Evolutionary conservation across 1,140 invertebrate genomes (phyloP).

Genomic region (Lepidurus arcticus): DNA sequence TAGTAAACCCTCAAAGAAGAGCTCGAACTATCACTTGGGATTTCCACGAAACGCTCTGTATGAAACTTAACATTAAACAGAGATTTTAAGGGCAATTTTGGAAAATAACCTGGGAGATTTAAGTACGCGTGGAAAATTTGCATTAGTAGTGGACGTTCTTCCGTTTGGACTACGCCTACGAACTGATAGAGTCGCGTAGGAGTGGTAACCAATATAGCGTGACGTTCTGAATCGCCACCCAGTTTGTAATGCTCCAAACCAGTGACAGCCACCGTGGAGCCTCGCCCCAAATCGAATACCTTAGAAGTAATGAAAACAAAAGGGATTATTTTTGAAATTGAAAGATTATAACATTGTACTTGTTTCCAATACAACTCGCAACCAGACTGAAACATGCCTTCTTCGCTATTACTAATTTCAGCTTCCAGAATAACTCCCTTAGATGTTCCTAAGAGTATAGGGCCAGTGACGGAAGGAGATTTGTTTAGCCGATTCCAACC

Average conservation of each 20-base stretch:
- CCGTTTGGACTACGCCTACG: constrained; percentile 61
- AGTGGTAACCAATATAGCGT: constrained; percentile 75
- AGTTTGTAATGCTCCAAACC: constrained; percentile 76
- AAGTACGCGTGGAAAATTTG: constrained; percentile 77
- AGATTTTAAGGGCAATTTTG: background rate
- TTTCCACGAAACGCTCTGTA: constrained; percentile 60
- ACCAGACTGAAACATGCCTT: constrained; percentile 69
- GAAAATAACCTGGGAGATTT: constrained; percentile 57
- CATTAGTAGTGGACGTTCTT: constrained; percentile 72
- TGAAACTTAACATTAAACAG: constrained; percentile 32
- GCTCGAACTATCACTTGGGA: constrained; percentile 66
- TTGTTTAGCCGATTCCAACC: constrained; percentile 76
- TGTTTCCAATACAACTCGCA: constrained; percentile 81
- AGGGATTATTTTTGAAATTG: constrained; percentile 20
- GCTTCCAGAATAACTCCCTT: constrained; percentile 88
- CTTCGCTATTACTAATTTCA: constrained; percentile 70
- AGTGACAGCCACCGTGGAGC: constrained; percentile 67
- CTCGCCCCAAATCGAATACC: constrained; percentile 81
- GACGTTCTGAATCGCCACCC: constrained; percentile 58
- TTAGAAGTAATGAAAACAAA: constrained; percentile 42
- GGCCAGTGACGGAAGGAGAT: constrained; percentile 55
- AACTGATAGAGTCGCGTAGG: constrained; percentile 78
- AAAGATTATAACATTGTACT: constrained; percentile 49
- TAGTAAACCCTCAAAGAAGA: constrained; percentile 76
- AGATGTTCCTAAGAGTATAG: constrained; percentile 81